These are phyloP conservation scores for Eupithecia subfuscata DNA, from an alignment of 2,888 invertebrate genomes.

Conservation along the genomic window DNA sequence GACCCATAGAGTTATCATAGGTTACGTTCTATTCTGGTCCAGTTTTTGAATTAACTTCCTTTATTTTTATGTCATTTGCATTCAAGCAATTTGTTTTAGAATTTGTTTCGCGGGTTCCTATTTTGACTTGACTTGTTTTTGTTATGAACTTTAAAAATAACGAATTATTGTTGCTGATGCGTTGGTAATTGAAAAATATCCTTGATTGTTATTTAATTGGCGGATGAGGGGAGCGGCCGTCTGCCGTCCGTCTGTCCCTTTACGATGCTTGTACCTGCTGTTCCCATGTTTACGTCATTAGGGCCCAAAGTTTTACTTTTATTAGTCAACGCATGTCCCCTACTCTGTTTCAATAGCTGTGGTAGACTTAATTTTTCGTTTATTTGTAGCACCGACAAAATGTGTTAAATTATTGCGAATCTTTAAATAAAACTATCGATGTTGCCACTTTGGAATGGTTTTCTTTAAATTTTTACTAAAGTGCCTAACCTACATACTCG, in stretches of 20 bases:
- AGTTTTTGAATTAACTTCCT: slow-evolving; percentile 1
- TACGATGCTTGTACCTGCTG: slow-evolving; percentile 65
- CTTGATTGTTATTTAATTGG: slow-evolving; percentile 46
- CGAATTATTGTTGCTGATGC: slow-evolving; percentile 11
- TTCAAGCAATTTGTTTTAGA: neutral
- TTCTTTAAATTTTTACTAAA: neutral
- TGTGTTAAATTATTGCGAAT: neutral
- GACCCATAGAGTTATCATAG: slow-evolving; percentile 24
- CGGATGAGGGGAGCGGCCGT: slow-evolving; percentile 65
- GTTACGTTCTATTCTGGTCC: slow-evolving; percentile 16
- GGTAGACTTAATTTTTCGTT: neutral
- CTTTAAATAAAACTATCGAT: neutral
- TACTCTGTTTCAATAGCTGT: neutral
- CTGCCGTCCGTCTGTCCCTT: slow-evolving; percentile 54
- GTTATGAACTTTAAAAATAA: neutral
- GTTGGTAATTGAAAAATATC: slow-evolving; percentile 22
- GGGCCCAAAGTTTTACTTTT: slow-evolving; percentile 36
- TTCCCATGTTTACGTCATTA: slow-evolving; percentile 65
- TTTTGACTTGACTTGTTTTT: neutral
- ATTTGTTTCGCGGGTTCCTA: neutral
- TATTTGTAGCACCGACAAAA: neutral
- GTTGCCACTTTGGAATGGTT: neutral
- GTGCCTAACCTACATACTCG: neutral
- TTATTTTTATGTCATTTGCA: neutral
- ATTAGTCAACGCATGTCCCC: neutral